Percentiles rank a stretch among this genome's conserved stretches.
Conservation (phyloP, 2,888 invertebrate genomes). For the Eupithecia pulchellata region DNA sequence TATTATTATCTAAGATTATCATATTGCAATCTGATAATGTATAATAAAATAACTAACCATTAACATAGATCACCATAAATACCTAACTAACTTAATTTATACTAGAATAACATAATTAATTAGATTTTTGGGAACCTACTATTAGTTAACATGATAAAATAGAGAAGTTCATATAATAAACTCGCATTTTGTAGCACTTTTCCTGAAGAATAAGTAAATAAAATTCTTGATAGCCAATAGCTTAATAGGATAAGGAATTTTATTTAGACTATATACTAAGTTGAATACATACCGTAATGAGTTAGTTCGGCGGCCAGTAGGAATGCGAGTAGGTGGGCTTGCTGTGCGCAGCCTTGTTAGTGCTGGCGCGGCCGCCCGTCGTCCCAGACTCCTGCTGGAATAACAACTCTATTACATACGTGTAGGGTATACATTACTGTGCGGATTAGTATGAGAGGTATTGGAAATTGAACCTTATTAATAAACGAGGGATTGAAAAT, state of each 20-base stretch:
- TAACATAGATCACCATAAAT: no score
- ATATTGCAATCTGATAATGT: no score
- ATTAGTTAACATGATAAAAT: no score
- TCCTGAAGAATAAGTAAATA: no score
- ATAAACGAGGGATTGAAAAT: background rate
- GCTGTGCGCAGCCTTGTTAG: slow-evolving; percentile 85
- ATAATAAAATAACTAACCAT: no score
- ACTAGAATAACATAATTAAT: no score
- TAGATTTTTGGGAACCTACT: no score
- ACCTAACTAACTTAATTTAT: no score
- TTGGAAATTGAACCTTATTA: background rate
- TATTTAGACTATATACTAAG: background rate
- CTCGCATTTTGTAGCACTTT: no score
- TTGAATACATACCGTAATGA: slow-evolving; percentile 18
- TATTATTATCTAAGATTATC: no score
- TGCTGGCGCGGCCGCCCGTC: slow-evolving; percentile 78
- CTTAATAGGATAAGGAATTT: background rate
- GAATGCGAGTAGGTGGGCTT: slow-evolving; percentile 87
- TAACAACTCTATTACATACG: slow-evolving; percentile 16
- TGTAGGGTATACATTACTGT: background rate
- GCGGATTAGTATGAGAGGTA: background rate
- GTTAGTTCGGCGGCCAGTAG: slow-evolving; percentile 88
- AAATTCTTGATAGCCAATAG: no score
- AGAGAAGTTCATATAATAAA: no score
- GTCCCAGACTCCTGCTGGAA: slow-evolving; percentile 83